Percentiles rank a stretch among this genome's conserved stretches.
phyloP scores from a whole-genome alignment of 2,888 invertebrate genomes.

The Agrochola lychnidis region DNA sequence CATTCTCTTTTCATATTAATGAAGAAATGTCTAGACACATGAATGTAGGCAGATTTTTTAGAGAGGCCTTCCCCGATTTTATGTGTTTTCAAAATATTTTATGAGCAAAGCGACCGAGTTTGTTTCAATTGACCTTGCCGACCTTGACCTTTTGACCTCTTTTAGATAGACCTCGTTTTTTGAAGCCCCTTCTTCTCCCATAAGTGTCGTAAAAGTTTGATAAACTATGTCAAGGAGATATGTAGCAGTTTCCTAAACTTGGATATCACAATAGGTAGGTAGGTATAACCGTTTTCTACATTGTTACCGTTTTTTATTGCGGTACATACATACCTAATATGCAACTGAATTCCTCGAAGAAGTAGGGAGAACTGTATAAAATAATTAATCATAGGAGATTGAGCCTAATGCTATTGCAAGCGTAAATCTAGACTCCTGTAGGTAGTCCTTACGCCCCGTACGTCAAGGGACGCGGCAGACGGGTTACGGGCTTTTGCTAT shows the following conservation, averaged over 20 bases:
- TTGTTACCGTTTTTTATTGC: background rate
- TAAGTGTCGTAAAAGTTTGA: conserved; percentile 4
- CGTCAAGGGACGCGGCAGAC: too few species aligned
- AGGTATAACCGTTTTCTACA: too few species aligned
- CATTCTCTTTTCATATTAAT: conserved; percentile 32
- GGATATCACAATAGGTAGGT: background rate
- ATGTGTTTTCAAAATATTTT: conserved; percentile 25
- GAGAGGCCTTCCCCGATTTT: background rate
- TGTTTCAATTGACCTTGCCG: background rate
- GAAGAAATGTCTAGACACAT: conserved; percentile 23
- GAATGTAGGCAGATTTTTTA: background rate
- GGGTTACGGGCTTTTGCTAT: too few species aligned
- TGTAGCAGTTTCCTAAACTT: background rate
- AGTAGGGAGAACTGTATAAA: background rate
- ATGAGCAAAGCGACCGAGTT: conserved; percentile 2
- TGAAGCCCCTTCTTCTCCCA: background rate
- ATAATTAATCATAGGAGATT: background rate
- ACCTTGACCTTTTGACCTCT: conserved; percentile 7
- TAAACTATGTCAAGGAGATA: background rate
- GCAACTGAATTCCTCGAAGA: background rate
- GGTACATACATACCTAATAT: background rate
- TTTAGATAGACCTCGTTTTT: conserved; percentile 11
- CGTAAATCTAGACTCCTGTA: too few species aligned
- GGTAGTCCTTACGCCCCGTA: too few species aligned
- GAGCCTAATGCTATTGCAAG: background rate